Evolutionary conservation across 2,888 invertebrate species (phyloP).

Genomic region (Miltochrista miniata): DNA sequence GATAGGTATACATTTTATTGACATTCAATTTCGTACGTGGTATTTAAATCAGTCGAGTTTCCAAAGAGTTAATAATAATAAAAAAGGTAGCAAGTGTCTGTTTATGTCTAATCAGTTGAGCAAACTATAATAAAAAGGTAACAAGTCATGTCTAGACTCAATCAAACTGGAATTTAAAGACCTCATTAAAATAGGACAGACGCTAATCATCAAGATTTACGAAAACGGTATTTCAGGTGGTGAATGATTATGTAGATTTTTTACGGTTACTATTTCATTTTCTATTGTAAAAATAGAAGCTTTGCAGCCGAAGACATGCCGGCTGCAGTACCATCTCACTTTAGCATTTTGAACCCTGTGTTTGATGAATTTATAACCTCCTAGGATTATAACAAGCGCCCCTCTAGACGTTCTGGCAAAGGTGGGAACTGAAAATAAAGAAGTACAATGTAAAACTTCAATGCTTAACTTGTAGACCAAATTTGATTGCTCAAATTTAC

Average conservation of each 20-base stretch:
- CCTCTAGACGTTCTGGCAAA: constrained; percentile 13
- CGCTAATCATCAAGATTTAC: neutral
- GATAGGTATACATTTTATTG: too few relatives aligned
- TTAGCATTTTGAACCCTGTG: constrained; percentile 10
- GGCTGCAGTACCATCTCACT: constrained; percentile 17
- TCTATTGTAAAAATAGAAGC: constrained; percentile 41
- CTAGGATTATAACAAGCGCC: constrained; percentile 10
- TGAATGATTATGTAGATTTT: constrained; percentile 22
- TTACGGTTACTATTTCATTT: constrained; percentile 25
- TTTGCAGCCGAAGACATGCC: constrained; percentile 28
- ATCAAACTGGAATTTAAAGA: too few relatives aligned
- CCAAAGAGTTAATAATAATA: too few relatives aligned
- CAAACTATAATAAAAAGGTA: too few relatives aligned
- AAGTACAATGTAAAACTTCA: too few relatives aligned
- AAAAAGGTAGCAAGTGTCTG: too few relatives aligned
- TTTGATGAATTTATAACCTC: constrained; percentile 20
- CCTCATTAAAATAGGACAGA: neutral
- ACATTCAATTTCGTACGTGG: too few relatives aligned
- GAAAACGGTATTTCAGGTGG: neutral
- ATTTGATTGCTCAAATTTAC: too few relatives aligned
- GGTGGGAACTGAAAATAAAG: neutral
- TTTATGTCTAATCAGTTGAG: too few relatives aligned
- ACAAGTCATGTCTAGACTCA: too few relatives aligned
- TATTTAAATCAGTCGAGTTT: too few relatives aligned
- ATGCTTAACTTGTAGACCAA: too few relatives aligned